Percentiles rank a stretch among this genome's conserved stretches.
These are phyloP conservation scores for Knipowitschia caucasica DNA, from an alignment of 2,797 vertebrate species.

Conservation along the genomic window DNA sequence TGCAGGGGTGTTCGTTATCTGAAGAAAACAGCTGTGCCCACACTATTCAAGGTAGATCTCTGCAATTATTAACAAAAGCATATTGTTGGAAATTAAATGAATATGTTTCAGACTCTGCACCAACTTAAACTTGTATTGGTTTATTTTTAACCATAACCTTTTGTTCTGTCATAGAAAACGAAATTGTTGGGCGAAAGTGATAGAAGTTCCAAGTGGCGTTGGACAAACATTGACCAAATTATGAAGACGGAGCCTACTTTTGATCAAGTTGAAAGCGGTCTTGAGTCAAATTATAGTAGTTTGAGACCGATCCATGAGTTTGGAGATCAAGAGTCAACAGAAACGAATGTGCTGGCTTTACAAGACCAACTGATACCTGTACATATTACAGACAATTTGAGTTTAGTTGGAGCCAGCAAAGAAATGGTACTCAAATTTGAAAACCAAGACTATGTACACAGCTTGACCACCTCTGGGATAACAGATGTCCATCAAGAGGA, in stretches of 20 bases:
- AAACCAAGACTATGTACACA: conserved; percentile 31
- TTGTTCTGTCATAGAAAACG: conserved; percentile 59
- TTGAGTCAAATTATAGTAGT: background rate
- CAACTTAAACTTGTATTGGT: background rate
- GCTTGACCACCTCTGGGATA: conserved; percentile 37
- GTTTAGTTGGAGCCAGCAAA: conserved; percentile 10
- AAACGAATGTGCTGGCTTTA: conserved; percentile 11
- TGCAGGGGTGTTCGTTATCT: conserved; percentile 77
- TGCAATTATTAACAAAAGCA: no score
- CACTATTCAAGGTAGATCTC: conserved; percentile 60
- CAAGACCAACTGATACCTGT: conserved; percentile 32
- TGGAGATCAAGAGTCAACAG: conserved; percentile 9
- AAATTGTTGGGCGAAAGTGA: conserved; percentile 45
- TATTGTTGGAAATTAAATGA: no score
- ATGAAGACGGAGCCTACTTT: background rate
- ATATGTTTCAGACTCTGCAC: no score
- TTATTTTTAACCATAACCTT: background rate
- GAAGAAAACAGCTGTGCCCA: conserved; percentile 70
- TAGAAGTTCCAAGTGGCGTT: conserved; percentile 45
- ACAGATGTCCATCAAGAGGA: conserved; percentile 31
- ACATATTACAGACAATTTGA: conserved; percentile 35
- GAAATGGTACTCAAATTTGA: conserved; percentile 59
- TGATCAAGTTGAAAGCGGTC: background rate
- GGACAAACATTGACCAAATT: conserved; percentile 14
- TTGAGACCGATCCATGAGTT: background rate